Evolutionary conservation across 2,797 vertebrate genomes (phyloP), one percentile per base, ranked within the genome.

Genomic region (Amniataba percoides): DNA sequence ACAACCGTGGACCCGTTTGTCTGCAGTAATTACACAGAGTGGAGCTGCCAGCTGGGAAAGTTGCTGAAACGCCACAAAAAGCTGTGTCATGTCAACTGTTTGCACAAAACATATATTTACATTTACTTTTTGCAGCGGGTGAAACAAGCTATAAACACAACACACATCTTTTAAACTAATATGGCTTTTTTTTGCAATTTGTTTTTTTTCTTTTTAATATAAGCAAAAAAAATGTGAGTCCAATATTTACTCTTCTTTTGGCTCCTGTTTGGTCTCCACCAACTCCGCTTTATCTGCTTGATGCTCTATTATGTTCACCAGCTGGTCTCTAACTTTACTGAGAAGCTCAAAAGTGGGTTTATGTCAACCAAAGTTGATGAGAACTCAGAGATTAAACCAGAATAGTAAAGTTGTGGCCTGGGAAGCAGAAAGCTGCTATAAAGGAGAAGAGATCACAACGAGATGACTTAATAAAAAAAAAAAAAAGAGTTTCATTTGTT

Each of bases 1-100:
- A 80, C 39, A 71, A 83, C 55, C 43, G 3, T 45, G 58, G 71
- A 60, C 49, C 62, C 25, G 15, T 76, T 84, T 84, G 82, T 87
- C 81, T 79, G 62, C 53, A 34, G 74, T 57, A 52, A 77, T 76
- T 76, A 78, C 2, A 49, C 74, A 7, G 53, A 78, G 70, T 23
- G 1, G 40, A 2, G 55, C 77, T 70, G 71, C 59, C 71, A 52
- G 62, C 19, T 61, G 59, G 61, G 48, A 40, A 61, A 61, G 57
- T 51, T 2, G 14, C 66, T 60, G 8, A 61, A 60, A 60, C 25
- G 63, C 51, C 25, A 43, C 43, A 34, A 25, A 56, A 49, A 62
- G 53, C n/a, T 40, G 8, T 62, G 66, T 71, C 71, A 53, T 56
- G 39, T 15, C 4, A 40, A 23, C 5, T 40, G 31, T 23, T 25